A percentile compares a stretch with the other conserved stretches of the same genome.
These are phyloP conservation scores for Molossus molossus DNA, from an alignment of 2,797 vertebrate genomes.

Conservation along the genomic window DNA sequence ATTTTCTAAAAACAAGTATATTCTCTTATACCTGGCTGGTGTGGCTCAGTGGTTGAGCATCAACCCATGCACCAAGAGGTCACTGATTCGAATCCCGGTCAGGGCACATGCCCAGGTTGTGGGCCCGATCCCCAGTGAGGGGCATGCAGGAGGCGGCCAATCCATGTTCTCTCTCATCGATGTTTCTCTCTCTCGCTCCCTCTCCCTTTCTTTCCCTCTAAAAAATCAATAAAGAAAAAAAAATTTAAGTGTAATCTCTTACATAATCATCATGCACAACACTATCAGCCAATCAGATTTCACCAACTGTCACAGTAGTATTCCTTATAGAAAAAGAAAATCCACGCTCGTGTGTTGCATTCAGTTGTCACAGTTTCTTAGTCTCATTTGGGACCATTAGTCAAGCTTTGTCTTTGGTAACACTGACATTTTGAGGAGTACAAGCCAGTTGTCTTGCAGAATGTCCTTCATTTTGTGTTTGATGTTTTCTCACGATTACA, in stretches of 20 bases:
- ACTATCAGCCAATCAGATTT: background rate
- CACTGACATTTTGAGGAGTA: background rate
- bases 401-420: background rate
- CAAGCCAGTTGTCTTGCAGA: background rate
- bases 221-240: too few species aligned
- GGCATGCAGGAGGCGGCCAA: too few species aligned
- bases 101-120: too few species aligned
- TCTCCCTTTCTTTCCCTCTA: too few species aligned
- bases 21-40: background rate
- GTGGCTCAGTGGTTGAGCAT: too few species aligned
- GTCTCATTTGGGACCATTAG: background rate
- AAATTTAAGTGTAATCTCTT: background rate
- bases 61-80: too few species aligned
- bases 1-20: conserved; percentile 27
- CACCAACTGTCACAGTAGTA: background rate
- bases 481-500: background rate
- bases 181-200: too few species aligned
- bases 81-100: too few species aligned
- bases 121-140: too few species aligned
- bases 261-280: background rate
- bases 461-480: background rate
- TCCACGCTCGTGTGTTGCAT: background rate
- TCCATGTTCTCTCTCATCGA: too few species aligned
- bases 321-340: conserved; percentile 10
- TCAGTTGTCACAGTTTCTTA: background rate